These are phyloP conservation scores for Chrysomela aeneicollis DNA, from an alignment of 2,888 invertebrate species.

Conservation along the genomic window DNA sequence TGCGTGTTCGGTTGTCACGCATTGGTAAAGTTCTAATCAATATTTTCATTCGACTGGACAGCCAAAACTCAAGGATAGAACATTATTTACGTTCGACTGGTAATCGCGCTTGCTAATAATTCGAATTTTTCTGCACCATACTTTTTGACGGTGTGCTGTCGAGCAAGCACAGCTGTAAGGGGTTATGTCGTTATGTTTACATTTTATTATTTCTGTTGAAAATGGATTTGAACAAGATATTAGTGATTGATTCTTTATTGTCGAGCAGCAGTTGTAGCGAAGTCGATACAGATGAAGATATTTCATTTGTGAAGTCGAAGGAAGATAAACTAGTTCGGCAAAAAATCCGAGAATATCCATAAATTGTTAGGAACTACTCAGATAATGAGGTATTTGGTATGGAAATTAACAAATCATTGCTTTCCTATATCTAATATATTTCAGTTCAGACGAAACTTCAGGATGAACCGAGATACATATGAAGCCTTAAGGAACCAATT, in stretches of 20 bases:
- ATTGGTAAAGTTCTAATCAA: not conserved
- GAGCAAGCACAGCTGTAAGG: not conserved
- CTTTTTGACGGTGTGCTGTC: slow-evolving; percentile 10
- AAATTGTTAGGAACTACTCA: not conserved
- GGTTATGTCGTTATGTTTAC: slow-evolving; percentile 2
- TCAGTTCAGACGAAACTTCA: not conserved
- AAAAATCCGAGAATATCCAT: not conserved
- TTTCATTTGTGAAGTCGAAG: not conserved
- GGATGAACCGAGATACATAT: not conserved
- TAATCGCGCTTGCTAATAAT: not conserved
- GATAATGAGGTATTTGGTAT: not conserved
- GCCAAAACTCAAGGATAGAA: not conserved
- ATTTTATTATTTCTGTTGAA: not conserved
- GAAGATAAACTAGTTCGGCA: not conserved
- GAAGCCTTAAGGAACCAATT: not conserved
- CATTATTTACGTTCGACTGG: not conserved
- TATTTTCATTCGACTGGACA: not conserved
- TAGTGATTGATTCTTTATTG: not conserved
- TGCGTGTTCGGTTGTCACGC: not conserved
- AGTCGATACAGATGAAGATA: not conserved
- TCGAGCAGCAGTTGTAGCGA: not conserved
- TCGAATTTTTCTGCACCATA: slow-evolving; percentile 13
- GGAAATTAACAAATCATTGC: not conserved
- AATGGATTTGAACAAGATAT: slow-evolving; percentile 4
- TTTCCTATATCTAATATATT: not conserved